Conservation (phyloP, 2,888 invertebrate species). For the Choristoneura rosaceana region DNA sequence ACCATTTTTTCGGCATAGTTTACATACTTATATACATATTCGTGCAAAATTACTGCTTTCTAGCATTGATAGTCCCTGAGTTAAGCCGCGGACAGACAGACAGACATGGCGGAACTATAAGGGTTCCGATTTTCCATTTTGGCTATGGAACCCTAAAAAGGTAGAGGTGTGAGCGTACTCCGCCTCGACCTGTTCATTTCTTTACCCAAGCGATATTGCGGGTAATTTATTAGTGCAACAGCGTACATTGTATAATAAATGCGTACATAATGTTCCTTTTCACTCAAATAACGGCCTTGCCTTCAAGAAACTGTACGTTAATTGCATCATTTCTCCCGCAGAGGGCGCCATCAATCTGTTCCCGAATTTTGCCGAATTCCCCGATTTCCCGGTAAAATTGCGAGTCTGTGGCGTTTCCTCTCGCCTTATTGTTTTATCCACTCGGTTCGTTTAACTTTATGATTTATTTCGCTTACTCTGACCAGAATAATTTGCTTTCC, state of each 20-base stretch:
- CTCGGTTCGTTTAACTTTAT: conserved; percentile 51
- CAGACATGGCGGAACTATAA: no score
- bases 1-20: no score
- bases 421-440: conserved; percentile 51
- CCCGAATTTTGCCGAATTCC: conserved; percentile 45
- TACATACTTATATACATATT: no score
- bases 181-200: background rate
- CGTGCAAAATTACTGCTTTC: no score
- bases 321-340: conserved; percentile 38
- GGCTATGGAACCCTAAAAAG: no score
- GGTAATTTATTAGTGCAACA: conserved; percentile 3
- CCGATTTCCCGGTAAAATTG: conserved; percentile 39
- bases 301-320: conserved; percentile 33
- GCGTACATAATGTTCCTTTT: conserved; percentile 26
- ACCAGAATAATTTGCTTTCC: conserved; percentile 45
- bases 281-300: conserved; percentile 19
- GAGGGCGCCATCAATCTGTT: conserved; percentile 43
- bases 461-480: conserved; percentile 50
- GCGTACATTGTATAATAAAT: conserved; percentile 20
- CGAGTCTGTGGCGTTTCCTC: conserved; percentile 44
- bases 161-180: background rate
- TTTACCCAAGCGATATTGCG: background rate
- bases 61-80: no score
- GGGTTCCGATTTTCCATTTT: no score
- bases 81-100: no score